Percentiles rank a stretch among this genome's conserved stretches.
Evolutionary conservation across 2,888 invertebrate genomes (phyloP).

Genomic region (Tetragonisca angustula): DNA sequence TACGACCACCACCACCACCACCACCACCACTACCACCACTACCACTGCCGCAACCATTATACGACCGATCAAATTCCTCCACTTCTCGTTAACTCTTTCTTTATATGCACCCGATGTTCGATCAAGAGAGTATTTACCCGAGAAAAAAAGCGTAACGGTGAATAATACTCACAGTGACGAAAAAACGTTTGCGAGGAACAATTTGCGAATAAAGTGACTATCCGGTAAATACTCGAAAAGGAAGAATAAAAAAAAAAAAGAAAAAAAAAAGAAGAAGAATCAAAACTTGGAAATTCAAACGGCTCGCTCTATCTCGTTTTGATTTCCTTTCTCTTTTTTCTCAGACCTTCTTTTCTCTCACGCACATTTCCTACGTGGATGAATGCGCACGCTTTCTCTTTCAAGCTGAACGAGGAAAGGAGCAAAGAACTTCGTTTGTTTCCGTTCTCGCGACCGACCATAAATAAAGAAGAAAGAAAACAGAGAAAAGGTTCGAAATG

Average conservation of each 20-base stretch:
- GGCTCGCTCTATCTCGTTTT: slow-evolving; percentile 11
- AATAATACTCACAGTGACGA: background rate
- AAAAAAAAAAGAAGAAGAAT: too few species aligned
- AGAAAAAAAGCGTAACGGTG: background rate
- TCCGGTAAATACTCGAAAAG: slow-evolving; percentile 38
- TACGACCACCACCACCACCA: slow-evolving; percentile 9
- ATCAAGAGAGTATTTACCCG: slow-evolving; percentile 35
- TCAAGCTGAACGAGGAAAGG: slow-evolving; percentile 55
- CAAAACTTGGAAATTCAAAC: background rate
- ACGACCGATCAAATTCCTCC: slow-evolving; percentile 6
- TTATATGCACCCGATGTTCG: slow-evolving; percentile 23
- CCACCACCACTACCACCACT: background rate
- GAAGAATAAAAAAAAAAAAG: too few species aligned
- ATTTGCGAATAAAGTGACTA: background rate
- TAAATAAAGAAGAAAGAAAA: too few species aligned
- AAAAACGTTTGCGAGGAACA: background rate
- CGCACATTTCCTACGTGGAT: slow-evolving; percentile 45
- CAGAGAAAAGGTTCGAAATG: background rate
- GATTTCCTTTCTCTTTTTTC: background rate
- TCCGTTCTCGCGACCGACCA: slow-evolving; percentile 8
- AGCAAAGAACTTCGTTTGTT: slow-evolving; percentile 30
- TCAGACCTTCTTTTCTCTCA: slow-evolving; percentile 13
- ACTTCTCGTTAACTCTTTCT: slow-evolving; percentile 21
- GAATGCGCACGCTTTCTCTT: slow-evolving; percentile 59
- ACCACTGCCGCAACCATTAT: slow-evolving; percentile 1